phyloP scores from a whole-genome alignment of 2,113 vertebrate species.

The Megalops atlanticus region DNA sequence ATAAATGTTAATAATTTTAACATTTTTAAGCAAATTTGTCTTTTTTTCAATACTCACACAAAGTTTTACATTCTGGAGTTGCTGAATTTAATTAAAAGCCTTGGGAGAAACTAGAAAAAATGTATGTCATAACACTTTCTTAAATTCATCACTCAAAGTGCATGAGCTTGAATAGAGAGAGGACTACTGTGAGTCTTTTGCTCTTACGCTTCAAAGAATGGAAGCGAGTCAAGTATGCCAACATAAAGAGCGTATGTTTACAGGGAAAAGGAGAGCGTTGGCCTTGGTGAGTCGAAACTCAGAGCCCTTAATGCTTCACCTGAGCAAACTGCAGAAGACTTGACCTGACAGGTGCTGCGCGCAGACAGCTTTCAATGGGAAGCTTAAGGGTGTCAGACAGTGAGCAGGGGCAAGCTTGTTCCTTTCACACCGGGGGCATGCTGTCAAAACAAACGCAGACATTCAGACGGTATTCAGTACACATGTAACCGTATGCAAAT shows the following conservation, averaged over 20 bases:
- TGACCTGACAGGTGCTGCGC: neutral
- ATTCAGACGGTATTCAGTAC: neutral
- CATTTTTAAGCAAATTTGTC: no score
- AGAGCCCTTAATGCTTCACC: neutral
- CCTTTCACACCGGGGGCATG: neutral
- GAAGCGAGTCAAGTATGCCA: neutral
- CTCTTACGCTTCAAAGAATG: neutral
- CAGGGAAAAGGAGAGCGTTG: neutral
- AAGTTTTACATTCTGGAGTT: no score
- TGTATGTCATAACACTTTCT: no score
- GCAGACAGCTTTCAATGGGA: neutral
- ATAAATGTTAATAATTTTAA: neutral
- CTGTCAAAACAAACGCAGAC: neutral
- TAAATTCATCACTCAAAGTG: no score
- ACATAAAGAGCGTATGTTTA: neutral
- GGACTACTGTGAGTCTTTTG: no score
- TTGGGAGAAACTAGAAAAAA: no score
- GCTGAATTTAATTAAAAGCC: no score
- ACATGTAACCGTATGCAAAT: conserved; percentile 32
- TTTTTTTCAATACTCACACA: neutral
- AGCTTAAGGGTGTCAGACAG: neutral
- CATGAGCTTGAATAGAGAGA: neutral
- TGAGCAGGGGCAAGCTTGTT: neutral
- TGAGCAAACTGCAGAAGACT: conserved; percentile 12
- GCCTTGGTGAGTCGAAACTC: neutral